These are phyloP conservation scores for Apamea anceps DNA, from an alignment of 2,888 invertebrate species.

Conservation along the genomic window DNA sequence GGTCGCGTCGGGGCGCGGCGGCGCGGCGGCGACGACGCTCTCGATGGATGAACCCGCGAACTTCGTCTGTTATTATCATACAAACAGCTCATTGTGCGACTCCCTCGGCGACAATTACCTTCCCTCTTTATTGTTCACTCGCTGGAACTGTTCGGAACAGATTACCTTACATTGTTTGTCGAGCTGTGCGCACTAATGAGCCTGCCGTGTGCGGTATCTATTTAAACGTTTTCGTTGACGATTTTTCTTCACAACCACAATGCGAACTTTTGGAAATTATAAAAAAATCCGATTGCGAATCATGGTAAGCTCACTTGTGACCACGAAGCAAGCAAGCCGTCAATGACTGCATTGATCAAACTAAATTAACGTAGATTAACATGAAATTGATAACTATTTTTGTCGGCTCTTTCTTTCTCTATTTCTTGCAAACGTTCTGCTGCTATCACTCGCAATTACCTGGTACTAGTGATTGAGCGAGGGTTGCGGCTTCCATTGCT, in stretches of 20 bases:
- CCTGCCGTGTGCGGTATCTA: constrained; percentile 54
- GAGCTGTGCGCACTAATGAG: constrained; percentile 62
- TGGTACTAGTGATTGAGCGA: constrained; percentile 6
- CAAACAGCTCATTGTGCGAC: constrained; percentile 65
- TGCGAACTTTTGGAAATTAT: background rate
- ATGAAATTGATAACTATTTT: constrained; percentile 21
- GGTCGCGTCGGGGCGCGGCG: background rate
- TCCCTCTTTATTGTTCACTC: constrained; percentile 67
- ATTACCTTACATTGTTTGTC: constrained; percentile 63
- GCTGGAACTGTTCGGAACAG: constrained; percentile 57
- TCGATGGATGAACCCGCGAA: constrained; percentile 36
- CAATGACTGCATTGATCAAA: background rate
- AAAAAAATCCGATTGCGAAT: background rate
- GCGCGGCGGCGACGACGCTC: background rate
- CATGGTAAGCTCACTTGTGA: background rate
- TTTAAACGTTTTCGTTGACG: constrained; percentile 40
- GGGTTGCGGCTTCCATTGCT: background rate
- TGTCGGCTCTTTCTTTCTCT: constrained; percentile 27
- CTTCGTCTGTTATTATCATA: constrained; percentile 56
- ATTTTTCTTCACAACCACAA: constrained; percentile 5
- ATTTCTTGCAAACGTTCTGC: constrained; percentile 13
- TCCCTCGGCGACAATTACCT: constrained; percentile 65
- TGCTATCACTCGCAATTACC: constrained; percentile 40
- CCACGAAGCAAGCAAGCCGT: background rate
- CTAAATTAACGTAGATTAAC: constrained; percentile 21